Conservation (phyloP, 2,797 vertebrate species). For the Miopithecus talapoin region DNA sequence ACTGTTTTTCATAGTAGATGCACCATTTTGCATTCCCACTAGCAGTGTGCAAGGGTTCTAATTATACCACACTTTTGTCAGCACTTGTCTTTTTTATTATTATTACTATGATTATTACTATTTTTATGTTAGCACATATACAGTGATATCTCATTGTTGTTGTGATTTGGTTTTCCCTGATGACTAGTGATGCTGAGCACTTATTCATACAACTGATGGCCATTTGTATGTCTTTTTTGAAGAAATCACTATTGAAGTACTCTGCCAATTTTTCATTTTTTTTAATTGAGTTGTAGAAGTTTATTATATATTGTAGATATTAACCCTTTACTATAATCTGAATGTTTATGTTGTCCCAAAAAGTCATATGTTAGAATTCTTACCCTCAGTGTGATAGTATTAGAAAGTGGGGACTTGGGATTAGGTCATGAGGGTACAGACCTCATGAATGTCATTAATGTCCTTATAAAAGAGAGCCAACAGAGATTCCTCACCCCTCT, state of each 20-base stretch:
- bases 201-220: not conserved
- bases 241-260: not conserved
- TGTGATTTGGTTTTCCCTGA: not conserved
- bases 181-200: not conserved
- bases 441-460: not conserved
- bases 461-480: not conserved
- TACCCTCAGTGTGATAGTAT: not conserved
- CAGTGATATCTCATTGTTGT: not conserved
- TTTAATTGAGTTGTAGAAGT: not conserved
- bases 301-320: not conserved
- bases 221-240: not conserved
- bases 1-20: not conserved
- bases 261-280: not conserved
- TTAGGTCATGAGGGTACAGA: not conserved
- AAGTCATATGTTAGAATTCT: not conserved
- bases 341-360: not conserved
- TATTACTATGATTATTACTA: not conserved
- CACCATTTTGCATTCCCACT: not conserved
- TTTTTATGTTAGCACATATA: not conserved
- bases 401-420: not conserved
- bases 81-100: not conserved
- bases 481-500: not conserved
- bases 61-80: not conserved
- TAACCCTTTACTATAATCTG: too few relatives aligned
- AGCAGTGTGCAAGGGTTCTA: not conserved